Conservation (phyloP, 2,888 invertebrate species). For the Aphidoletes aphidimyza region DNA sequence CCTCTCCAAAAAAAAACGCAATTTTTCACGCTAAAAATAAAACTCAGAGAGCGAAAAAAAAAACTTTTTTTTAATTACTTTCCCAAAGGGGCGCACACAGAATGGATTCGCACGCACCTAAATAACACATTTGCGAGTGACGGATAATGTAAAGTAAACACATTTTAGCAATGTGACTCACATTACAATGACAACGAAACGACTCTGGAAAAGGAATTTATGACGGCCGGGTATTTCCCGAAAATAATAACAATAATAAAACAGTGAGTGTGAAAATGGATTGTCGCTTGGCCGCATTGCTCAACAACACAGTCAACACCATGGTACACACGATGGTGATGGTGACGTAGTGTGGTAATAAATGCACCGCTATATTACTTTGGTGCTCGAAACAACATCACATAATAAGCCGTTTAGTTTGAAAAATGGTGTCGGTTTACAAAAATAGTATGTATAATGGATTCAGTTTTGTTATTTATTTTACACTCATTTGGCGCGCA, state of each 20-base stretch:
- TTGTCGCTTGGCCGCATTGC: neutral
- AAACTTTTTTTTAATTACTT: constrained; percentile 35
- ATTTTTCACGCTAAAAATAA: neutral
- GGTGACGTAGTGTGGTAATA: neutral
- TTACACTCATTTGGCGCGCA: neutral
- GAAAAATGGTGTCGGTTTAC: constrained; percentile 41
- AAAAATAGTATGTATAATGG: constrained; percentile 37
- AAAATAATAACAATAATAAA: constrained; percentile 25
- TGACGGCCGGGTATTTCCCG: neutral
- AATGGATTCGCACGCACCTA: constrained; percentile 27
- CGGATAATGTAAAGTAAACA: constrained; percentile 28
- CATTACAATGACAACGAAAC: constrained; percentile 36
- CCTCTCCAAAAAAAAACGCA: neutral
- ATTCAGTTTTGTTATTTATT: constrained; percentile 38
- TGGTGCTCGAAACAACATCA: neutral
- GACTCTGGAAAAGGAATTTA: constrained; percentile 12
- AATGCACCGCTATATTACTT: constrained; percentile 33
- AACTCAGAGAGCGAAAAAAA: neutral
- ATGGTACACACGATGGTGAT: too few species aligned
- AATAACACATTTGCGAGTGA: constrained; percentile 28
- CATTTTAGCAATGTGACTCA: constrained; percentile 49
- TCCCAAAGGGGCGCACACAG: constrained; percentile 7
- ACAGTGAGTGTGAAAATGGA: neutral
- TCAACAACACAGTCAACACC: too few species aligned
- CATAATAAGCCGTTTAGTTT: constrained; percentile 49